These are phyloP conservation scores for Ethmia dodecea DNA, from an alignment of 2,888 invertebrate species.

Conservation along the genomic window DNA sequence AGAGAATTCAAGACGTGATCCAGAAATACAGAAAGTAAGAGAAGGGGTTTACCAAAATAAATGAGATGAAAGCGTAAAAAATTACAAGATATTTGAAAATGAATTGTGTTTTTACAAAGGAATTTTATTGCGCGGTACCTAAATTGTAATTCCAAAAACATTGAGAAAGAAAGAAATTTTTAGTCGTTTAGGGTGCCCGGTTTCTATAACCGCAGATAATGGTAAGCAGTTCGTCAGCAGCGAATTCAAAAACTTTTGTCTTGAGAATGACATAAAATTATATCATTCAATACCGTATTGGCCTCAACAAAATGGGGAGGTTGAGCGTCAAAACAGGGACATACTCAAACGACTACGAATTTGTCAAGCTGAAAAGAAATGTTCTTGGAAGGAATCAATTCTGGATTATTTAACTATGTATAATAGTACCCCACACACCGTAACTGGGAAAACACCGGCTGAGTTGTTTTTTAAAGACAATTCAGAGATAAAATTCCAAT, in stretches of 20 bases:
- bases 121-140: slow-evolving; percentile 1
- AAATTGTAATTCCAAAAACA: slow-evolving; percentile 1
- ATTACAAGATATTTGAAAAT: slow-evolving; percentile 9
- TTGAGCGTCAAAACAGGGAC: slow-evolving; percentile 23
- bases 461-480: slow-evolving; percentile 24
- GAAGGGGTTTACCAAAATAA: not conserved
- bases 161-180: slow-evolving; percentile 22
- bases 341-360: slow-evolving; percentile 23
- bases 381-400: slow-evolving; percentile 17
- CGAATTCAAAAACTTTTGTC: slow-evolving; percentile 22
- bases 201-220: slow-evolving; percentile 23
- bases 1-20: slow-evolving; percentile 1
- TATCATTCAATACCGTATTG: slow-evolving; percentile 22
- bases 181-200: slow-evolving; percentile 5
- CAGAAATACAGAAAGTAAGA: slow-evolving; percentile 5
- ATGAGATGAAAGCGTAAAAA: slow-evolving; percentile 4
- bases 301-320: slow-evolving; percentile 26
- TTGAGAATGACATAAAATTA: slow-evolving; percentile 16
- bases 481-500: slow-evolving; percentile 25
- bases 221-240: slow-evolving; percentile 22
- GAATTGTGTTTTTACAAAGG: slow-evolving; percentile 9
- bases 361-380: slow-evolving; percentile 13
- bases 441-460: slow-evolving; percentile 25
- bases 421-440: slow-evolving; percentile 28
- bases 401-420: slow-evolving; percentile 24